A percentile compares a stretch with the other conserved stretches of the same genome.
phyloP scores from a whole-genome alignment of 2,888 invertebrate genomes.

The Stomorhina lunata region DNA sequence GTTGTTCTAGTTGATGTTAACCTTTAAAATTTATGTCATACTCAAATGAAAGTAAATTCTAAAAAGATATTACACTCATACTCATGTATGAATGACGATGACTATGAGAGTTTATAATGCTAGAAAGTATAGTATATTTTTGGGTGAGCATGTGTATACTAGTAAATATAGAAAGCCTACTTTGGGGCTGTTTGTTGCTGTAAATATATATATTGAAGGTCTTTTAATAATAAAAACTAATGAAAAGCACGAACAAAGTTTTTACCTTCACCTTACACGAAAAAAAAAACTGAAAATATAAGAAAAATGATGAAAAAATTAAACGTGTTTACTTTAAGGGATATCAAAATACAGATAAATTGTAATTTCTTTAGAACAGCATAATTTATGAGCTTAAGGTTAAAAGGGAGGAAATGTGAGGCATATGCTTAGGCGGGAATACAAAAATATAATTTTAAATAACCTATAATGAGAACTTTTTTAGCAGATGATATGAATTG shows the following conservation, averaged over 20 bases:
- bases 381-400: conserved; percentile 17
- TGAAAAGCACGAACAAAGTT: conserved; percentile 41
- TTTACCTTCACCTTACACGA: conserved; percentile 53
- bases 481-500: no score
- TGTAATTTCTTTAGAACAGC: conserved; percentile 34
- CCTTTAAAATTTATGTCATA: conserved; percentile 38
- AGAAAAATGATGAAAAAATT: neutral
- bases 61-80: neutral
- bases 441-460: no score
- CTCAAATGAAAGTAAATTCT: neutral
- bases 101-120: neutral
- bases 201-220: conserved; percentile 49
- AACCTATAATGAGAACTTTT: no score
- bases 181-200: conserved; percentile 40
- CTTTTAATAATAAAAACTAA: conserved; percentile 48
- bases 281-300: neutral
- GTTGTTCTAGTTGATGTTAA: no score
- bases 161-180: conserved; percentile 21
- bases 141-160: neutral
- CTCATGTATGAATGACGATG: neutral
- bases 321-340: conserved; percentile 28
- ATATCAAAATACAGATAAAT: conserved; percentile 38
- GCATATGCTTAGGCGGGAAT: no score
- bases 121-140: conserved; percentile 1
- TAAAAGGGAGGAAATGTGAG: no score